These are phyloP conservation scores for Hemithea aestivaria DNA, from an alignment of 2,888 invertebrate species.

Conservation along the genomic window DNA sequence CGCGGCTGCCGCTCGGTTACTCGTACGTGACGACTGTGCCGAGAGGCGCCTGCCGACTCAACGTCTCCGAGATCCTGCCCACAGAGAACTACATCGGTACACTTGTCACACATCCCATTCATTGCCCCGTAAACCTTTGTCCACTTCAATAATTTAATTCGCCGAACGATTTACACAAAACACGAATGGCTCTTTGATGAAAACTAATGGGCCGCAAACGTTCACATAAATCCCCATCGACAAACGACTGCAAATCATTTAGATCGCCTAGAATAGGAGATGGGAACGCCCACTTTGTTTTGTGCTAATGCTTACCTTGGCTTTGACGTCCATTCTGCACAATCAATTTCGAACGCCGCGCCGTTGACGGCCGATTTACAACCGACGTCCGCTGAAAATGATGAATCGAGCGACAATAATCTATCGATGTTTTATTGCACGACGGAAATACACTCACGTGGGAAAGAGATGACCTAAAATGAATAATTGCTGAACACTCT, in stretches of 20 bases:
- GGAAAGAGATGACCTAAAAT: conserved; percentile 21
- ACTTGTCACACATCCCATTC: background rate
- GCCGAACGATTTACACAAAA: conserved; percentile 11
- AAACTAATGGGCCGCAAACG: conserved; percentile 57
- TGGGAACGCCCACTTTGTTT: conserved; percentile 47
- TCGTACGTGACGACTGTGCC: conserved; percentile 91
- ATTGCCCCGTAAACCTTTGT: too few relatives aligned
- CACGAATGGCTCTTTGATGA: conserved; percentile 55
- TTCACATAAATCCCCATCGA: conserved; percentile 50
- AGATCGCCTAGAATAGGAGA: conserved; percentile 40
- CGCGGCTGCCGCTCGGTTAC: conserved; percentile 89
- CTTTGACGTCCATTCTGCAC: conserved; percentile 39
- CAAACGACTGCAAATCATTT: conserved; percentile 47
- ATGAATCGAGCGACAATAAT: conserved; percentile 17
- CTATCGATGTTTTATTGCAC: conserved; percentile 9
- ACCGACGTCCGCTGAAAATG: conserved; percentile 14
- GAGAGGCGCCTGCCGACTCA: conserved; percentile 91
- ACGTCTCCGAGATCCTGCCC: conserved; percentile 89
- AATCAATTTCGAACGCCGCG: conserved; percentile 43
- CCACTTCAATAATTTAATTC: conserved; percentile 3
- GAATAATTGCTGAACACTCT: conserved; percentile 12
- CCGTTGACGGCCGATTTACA: conserved; percentile 36
- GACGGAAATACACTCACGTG: conserved; percentile 1
- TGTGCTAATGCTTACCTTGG: conserved; percentile 44
- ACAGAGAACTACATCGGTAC: conserved; percentile 85